A percentile compares a stretch with the other conserved stretches of the same genome.
Conservation (phyloP, 2,797 vertebrate genomes). For the Brotula barbata region DNA sequence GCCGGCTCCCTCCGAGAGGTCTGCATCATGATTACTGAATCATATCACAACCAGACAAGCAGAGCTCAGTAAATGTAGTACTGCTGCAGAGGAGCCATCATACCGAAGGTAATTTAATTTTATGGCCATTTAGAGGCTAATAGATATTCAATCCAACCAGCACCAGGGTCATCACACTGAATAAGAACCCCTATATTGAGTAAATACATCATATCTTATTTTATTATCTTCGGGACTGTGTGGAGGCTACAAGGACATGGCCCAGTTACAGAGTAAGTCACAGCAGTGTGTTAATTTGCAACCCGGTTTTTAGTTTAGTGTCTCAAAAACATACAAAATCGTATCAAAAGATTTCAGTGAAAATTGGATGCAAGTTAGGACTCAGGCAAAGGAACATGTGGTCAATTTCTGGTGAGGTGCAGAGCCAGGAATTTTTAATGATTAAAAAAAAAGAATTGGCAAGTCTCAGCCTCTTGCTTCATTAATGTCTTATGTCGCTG, state of each 20-base stretch:
- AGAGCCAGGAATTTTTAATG: too few relatives aligned
- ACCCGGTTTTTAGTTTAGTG: neutral
- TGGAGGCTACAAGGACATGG: neutral
- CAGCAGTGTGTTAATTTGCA: neutral
- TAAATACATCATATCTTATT: conserved; percentile 2
- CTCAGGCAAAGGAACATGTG: too few relatives aligned
- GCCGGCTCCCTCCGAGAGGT: conserved; percentile 26
- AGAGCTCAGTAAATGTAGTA: conserved; percentile 63
- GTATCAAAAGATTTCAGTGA: too few relatives aligned
- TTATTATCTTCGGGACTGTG: neutral
- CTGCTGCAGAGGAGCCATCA: conserved; percentile 43
- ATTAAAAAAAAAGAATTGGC: too few relatives aligned
- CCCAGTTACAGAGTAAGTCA: neutral
- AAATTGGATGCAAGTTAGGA: too few relatives aligned
- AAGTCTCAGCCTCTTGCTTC: too few relatives aligned
- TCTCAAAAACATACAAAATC: neutral
- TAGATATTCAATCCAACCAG: conserved; percentile 43
- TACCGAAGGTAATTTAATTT: conserved; percentile 62
- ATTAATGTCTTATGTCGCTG: too few relatives aligned
- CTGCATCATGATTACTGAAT: conserved; percentile 37
- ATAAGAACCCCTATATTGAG: conserved; percentile 20
- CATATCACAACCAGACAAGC: conserved; percentile 46
- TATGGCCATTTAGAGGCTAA: conserved; percentile 51
- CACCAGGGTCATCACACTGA: conserved; percentile 5
- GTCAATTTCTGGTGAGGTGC: too few relatives aligned